Evolutionary conservation across 2,113 vertebrate genomes (phyloP), one percentile per base, ranked within the genome.

Genomic region (Carollia perspicillata): DNA sequence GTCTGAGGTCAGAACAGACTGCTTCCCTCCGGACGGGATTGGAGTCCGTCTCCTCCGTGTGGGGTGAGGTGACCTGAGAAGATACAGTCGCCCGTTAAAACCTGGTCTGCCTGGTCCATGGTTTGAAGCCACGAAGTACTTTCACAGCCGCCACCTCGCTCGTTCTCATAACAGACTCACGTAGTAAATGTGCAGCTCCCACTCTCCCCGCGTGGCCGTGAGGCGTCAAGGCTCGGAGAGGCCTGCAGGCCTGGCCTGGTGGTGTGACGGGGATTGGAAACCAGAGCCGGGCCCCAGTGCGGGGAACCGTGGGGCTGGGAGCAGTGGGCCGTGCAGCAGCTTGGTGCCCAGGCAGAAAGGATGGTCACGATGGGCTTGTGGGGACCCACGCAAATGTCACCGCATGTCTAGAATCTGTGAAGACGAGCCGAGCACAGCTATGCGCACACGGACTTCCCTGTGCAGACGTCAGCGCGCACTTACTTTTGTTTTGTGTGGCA

Each of bases 1-100:
- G n/a, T 84, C 79, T 40, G 30, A 92, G 63, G 55, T 89, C 66
- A 87, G 49, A 89, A 80, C 37, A 84, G 85, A 89, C 79, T 42
- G 10, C 65, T 63, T 94, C 49, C 65, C 40, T 84, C 33, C 3
- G 3, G 11, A 79, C 22, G 26, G 33, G 51, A 51, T 58, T n/a
- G 26, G n/a, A 91, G 42, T 23, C 53, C 3, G 0, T 20, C 71
- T 84, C 40, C 85, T 84, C 66, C 71, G 1, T 37, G 60, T 49
- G 68, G 72, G 47, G 44, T 65, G 90, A 35, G 18, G 33, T 14
- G 58, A 90, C 80, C 83, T 33, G 51, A 84, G 79, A 63, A 91
- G 35, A 72, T 42, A 58, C n/a, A 51, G 0, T 47, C 26, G 44
- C 86, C 89, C 75, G 0, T 93, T 86, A 49, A 74, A 93, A 80